Base-by-base conservation (phyloP, 1,140 invertebrate genomes). In the Chrysomallon squamiferum region DNA sequence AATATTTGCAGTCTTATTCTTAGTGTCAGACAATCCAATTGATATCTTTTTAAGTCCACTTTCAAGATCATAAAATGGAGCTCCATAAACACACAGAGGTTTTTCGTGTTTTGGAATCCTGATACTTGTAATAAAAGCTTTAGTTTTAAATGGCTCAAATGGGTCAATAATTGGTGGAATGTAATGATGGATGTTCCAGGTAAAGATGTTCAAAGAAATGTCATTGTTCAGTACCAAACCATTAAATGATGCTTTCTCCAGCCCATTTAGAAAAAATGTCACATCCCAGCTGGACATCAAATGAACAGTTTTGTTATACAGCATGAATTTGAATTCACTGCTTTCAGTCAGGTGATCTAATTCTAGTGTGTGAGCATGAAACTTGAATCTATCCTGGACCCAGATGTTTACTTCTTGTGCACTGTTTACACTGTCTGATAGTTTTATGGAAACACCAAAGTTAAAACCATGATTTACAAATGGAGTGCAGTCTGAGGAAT, bases 1-100 rank as follows among this genome's bases (percentile, higher is more conserved):
- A n/a, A 54, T 27, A 11, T 54, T 54, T 2, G 50, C 50, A 54
- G 50, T 54, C 29, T 25, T 20, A 20, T 54, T 54, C 50, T 54
- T 25, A 54, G n/a, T 27, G 29, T 54, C 50, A 15, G 50, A 54
- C 0, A 54, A 30, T 20, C 50, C 50, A 54, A 54, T 54, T 3
- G 3, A 54, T 1, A 54, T 54, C n/a, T 54, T 13, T 1, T 54
- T 54, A 1, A 54, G 13, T 13, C 50, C 50, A 27, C 50, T 54
- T 18, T 54, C 22, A 13, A 15, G 15, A 54, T 54, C 50, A 54
- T 4, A 54, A 54, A 54, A 54, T 4, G 50, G 15, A 9, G 22
- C 1, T 27, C 50, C 50, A 27, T 54, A 54, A 18, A 25, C 25
- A 54, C 50, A 54, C 15, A 30, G 25, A 27, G 22, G 20, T 54